Evolutionary conservation across 2,797 vertebrate genomes (phyloP).

Genomic region (Gorsachius magnificus): DNA sequence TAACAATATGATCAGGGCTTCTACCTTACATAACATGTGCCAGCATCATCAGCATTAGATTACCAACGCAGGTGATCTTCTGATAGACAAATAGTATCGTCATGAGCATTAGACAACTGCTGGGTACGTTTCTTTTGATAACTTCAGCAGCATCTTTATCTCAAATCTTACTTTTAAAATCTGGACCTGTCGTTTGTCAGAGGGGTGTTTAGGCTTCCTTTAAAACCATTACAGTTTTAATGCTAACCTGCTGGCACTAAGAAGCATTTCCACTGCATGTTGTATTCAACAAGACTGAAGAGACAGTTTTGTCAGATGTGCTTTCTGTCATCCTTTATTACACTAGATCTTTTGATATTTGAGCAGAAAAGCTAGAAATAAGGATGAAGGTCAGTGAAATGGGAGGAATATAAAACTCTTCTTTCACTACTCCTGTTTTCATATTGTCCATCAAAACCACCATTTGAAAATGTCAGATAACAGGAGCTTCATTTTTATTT

Average conservation of each 20-base stretch:
- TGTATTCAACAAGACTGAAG: slow-evolving; percentile 19
- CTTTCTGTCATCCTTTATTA: background rate
- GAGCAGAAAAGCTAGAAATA: background rate
- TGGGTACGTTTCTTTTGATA: background rate
- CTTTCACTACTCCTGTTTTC: background rate
- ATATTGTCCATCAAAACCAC: background rate
- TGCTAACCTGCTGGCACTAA: background rate
- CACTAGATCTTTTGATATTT: background rate
- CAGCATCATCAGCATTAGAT: background rate
- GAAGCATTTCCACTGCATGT: background rate
- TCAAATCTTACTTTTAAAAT: background rate
- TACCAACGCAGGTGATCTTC: rapidly evolving
- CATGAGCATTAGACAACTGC: background rate
- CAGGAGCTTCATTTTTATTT: background rate
- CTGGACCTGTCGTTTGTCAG: background rate
- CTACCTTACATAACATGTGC: background rate
- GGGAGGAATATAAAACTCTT: background rate
- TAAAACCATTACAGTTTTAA: background rate
- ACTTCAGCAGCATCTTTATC: background rate
- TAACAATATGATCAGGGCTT: background rate
- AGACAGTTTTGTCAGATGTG: background rate
- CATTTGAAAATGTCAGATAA: background rate
- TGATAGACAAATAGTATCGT: background rate
- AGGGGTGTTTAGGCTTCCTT: background rate
- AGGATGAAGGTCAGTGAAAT: background rate